Base-by-base conservation (phyloP, 2,113 vertebrate genomes). In the Mohoua ochrocephala region DNA sequence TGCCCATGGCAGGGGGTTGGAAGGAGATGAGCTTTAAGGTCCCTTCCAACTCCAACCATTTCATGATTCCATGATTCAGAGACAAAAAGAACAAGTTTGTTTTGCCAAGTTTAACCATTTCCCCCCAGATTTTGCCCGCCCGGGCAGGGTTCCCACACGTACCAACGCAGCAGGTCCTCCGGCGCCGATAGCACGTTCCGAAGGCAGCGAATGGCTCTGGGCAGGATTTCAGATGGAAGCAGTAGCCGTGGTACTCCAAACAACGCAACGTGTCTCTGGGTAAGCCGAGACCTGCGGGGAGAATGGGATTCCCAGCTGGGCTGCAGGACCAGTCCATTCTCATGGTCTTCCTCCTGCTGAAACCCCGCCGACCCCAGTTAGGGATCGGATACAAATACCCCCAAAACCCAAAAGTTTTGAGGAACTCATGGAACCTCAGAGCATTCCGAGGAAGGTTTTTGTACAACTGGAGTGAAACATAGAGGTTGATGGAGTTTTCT, bases 91-190 rank as follows among this genome's bases (percentile, higher is more conserved):
- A 10, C 7, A 41, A 18, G 2, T 7, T 16, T 41, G 7, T 53
- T 82, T 53, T 28, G 9, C 23, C 37, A 31, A 10, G 13, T 64
- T 71, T 6, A 68, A 3, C 17, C 28, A 53, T 9, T 22, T 61
- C 22, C 22, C 44, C 31, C 45, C 37, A 12, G 1, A 26, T 2
- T 1, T 18, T 47, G 6, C 45, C 70, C 54, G 3, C 39, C 60
- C 33, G 73, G 50, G 7, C 63, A 27, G 71, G 63, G 21, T 3
- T 69, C 42, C 63, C 78, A 17, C 39, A 37, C 89, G 0, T 64
- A 96, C 96, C 96, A 37, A 95, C 24, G 2, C 84, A 96, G 89
- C 95, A 95, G 69, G 89, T 97, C 68, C 85, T 92, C 7, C 60
- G 81, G 53, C 13, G 52, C 81, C 31, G 0, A 4, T 57, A 78